Conservation (phyloP, 2,888 invertebrate genomes). For the Cetonia aurata region DNA sequence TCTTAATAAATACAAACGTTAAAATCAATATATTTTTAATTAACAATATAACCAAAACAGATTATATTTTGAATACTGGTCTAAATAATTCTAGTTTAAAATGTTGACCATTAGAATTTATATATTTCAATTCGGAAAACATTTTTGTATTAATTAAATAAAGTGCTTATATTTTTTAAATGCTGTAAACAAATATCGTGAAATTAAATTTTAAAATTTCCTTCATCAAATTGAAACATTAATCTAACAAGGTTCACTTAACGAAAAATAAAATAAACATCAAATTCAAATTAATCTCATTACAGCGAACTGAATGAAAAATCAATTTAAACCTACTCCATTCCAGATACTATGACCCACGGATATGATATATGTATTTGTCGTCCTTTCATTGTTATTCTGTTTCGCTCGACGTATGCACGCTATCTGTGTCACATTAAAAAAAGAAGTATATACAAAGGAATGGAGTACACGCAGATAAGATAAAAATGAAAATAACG, state of each 20-base stretch:
- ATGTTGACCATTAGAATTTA: no score
- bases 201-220: slow-evolving; percentile 9
- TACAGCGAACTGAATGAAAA: slow-evolving; percentile 46
- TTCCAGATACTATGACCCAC: slow-evolving; percentile 39
- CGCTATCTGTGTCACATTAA: slow-evolving; percentile 31
- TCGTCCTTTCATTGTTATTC: slow-evolving; percentile 35
- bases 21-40: no score
- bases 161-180: background rate
- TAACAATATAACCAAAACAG: no score
- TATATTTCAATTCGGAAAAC: no score
- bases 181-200: background rate
- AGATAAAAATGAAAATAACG: slow-evolving; percentile 45
- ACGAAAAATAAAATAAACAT: slow-evolving; percentile 42
- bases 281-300: slow-evolving; percentile 46
- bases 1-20: no score
- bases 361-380: slow-evolving; percentile 32
- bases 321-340: slow-evolving; percentile 45
- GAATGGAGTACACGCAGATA: slow-evolving; percentile 39
- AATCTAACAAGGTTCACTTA: slow-evolving; percentile 21
- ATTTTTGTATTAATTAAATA: background rate
- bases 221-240: slow-evolving; percentile 11
- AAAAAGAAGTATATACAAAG: slow-evolving; percentile 36
- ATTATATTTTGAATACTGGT: no score
- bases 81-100: no score
- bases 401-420: slow-evolving; percentile 22